A percentile compares a stretch with the other conserved stretches of the same genome.
phyloP scores from a whole-genome alignment of 2,888 invertebrate genomes.

The Rhagium mordax region DNA sequence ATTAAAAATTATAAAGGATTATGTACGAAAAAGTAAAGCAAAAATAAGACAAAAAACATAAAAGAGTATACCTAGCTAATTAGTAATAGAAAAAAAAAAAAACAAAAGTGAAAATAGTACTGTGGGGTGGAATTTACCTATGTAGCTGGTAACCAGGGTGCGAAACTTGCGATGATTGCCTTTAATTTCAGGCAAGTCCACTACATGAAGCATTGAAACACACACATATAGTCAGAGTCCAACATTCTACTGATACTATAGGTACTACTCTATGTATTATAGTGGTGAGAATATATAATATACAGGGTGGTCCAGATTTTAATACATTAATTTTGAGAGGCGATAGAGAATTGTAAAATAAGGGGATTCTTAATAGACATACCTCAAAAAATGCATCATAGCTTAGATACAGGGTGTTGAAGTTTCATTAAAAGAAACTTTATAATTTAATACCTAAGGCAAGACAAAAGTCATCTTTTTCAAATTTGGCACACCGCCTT shows the following conservation, averaged over 20 bases:
- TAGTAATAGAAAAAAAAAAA: conserved; percentile 10
- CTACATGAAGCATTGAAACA: conserved; percentile 75
- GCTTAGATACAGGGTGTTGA: too few species aligned
- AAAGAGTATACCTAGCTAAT: neutral
- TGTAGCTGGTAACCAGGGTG: conserved; percentile 98
- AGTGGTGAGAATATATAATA: conserved; percentile 39
- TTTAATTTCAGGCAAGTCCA: conserved; percentile 99
- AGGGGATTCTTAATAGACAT: too few species aligned
- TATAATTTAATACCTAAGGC: too few species aligned
- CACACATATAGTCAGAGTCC: conserved; percentile 62
- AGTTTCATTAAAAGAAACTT: too few species aligned
- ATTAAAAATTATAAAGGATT: neutral
- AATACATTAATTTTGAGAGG: too few species aligned
- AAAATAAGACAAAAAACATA: neutral
- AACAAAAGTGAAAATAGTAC: conserved; percentile 36
- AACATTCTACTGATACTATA: conserved; percentile 50
- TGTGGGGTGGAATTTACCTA: conserved; percentile 82
- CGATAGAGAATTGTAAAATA: too few species aligned
- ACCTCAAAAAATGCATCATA: too few species aligned
- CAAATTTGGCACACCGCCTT: too few species aligned
- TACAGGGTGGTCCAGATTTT: too few species aligned
- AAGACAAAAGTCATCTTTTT: too few species aligned
- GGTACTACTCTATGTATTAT: conserved; percentile 45
- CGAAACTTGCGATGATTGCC: conserved; percentile 99
- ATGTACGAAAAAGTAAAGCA: neutral